Conservation (phyloP, 2,888 invertebrate species). For the Dexiosoma caninum region DNA sequence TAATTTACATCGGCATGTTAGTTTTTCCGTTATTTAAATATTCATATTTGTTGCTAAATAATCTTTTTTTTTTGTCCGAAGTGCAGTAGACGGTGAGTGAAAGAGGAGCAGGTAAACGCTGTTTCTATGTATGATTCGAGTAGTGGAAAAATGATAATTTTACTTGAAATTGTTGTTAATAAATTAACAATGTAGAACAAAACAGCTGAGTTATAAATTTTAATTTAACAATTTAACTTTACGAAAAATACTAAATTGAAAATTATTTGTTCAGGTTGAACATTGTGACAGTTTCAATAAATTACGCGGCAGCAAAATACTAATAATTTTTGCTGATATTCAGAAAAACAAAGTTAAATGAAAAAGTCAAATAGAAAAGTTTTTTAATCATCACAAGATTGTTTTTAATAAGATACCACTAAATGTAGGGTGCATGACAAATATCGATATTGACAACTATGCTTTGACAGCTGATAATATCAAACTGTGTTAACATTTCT, state of each 20-base stretch:
- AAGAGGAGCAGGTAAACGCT: background rate
- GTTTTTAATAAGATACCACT: too few relatives aligned
- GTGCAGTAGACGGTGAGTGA: background rate
- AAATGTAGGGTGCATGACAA: too few relatives aligned
- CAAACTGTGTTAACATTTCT: too few relatives aligned
- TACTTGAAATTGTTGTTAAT: background rate
- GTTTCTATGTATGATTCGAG: background rate
- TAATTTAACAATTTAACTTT: background rate
- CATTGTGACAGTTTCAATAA: background rate
- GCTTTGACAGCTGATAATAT: too few relatives aligned
- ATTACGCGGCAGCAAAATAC: too few relatives aligned
- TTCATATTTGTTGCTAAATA: slow-evolving; percentile 8
- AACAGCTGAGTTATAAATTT: slow-evolving; percentile 16
- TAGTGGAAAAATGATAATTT: background rate
- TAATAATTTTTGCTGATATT: too few relatives aligned
- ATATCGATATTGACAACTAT: too few relatives aligned
- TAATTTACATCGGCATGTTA: slow-evolving; percentile 54
- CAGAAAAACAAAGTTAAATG: too few relatives aligned
- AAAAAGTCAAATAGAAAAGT: too few relatives aligned
- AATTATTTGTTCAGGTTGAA: slow-evolving; percentile 7
- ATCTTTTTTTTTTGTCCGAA: background rate
- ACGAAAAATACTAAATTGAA: background rate
- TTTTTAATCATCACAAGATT: too few relatives aligned
- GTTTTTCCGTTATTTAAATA: slow-evolving; percentile 49
- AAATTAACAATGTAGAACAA: slow-evolving; percentile 23